Evolutionary conservation across 2,113 vertebrate genomes (phyloP), one percentile per base, ranked within the genome.

Genomic region (Semnopithecus entellus): DNA sequence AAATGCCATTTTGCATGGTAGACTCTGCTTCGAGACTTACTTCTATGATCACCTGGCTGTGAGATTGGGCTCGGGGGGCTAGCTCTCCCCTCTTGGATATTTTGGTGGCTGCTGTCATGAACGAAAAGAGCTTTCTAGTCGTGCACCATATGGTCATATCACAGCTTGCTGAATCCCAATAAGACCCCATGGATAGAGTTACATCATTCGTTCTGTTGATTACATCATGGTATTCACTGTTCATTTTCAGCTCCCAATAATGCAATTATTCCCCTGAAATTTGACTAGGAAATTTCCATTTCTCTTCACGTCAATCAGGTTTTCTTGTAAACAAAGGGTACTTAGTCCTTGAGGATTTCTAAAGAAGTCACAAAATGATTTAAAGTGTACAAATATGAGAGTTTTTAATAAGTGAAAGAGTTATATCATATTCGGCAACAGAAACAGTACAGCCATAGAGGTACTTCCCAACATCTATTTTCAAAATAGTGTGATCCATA

Each of bases 121-220:
- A 8, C 20, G 18, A 57, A 45, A 70, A 72, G n/a, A 57, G 11
- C 38, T 17, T 55, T n/a, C 76, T 38, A 32, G 20, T 8, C 8
- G 75, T 40, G 10, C 1, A 17, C 11, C 27, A 10, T 9, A 6
- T 6, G 27, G n/a, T 23, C 25, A 0, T 6, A 16, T 3, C 38
- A 9, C 23, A 16, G 9, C 64, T 10, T 2, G 17, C 88, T 32
- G 52, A 22, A 40, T 72, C 13, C 59, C 48, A 30, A 16, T 20
- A 20, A 30, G 76, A 50, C 10, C 73, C 73, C 4, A 18, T 0
- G 22, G 57, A 23, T 5, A 5, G 18, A 22, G 43, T 30, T 22
- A 14, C 17, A 6, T 64, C 61, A 43, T 50, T 55, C 3, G 1
- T 48, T 43, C 61, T 25, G 55, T 6, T 43, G 11, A 57, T 20